Base-by-base conservation (phyloP, 2,113 vertebrate genomes). In the Anolis sagrei region DNA sequence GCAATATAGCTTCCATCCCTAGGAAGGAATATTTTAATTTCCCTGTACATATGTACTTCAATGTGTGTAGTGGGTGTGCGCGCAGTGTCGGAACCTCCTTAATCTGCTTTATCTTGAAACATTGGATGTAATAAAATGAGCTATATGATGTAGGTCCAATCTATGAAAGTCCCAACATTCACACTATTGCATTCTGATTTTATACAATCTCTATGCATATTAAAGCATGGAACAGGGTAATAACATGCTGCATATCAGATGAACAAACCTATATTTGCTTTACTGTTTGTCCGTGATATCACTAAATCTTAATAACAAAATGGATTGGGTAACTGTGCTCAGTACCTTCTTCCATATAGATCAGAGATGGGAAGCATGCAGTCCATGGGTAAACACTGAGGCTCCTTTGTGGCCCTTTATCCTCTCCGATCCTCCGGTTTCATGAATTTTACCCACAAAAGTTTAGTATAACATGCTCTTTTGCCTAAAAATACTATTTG, bases 191-290 rank as follows among this genome's bases (percentile, higher is more conserved):
- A 62, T 3, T 72, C 25, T 25, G 27, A 72, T 13, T 61, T n/a
- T 32, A 5, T 29, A 85, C 61, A 79, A 62, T 72, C 32, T 21
- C 49, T 79, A 48, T 32, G 27, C 36, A 23, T 18, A 76, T 85
- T 25, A 64, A 62, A 29, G 23, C 18, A 80, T 25, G 27, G 39
- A 36, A 32, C 19, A 74, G 39, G 32, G 32, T 32, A 64, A 64
- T 49, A 34, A 49, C 64, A 5, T 64, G 10, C 62, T 86, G 23
- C 76, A 1, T 32, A 70, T 76, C 54, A 85, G 19, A 72, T 73
- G 32, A 89, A 66, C 81, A 2, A 89, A 21, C 27, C 14, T 92
- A 85, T 62, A 27, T 68, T 36, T 79, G 7, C 8, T 69, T 79
- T 78, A 58, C 48, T 72, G 72, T 79, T 51, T 80, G 21, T 80